Base-by-base conservation (phyloP, 1,140 invertebrate species). In the Ips nitidus region DNA sequence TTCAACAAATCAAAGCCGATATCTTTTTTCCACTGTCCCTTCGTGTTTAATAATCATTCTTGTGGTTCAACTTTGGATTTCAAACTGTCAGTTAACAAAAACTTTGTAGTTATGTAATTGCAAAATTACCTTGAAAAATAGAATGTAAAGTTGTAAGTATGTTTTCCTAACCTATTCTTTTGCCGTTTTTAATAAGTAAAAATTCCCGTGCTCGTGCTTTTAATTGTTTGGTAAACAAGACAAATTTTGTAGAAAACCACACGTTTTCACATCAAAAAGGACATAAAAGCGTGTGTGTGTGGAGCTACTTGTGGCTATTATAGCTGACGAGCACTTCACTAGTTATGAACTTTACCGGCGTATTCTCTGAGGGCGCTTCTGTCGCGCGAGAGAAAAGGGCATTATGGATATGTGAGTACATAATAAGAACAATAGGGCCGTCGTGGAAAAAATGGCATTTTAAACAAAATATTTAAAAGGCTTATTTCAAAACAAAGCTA, bases 181-280 rank as follows among this genome's bases (percentile, higher is more conserved):
- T 22, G 22, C 22, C 22, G 22, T 22, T 22, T 22, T 22, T 22
- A 22, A 22, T 22, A 22, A 22, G 22, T 22, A 22, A 22, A 22
- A 22, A 22, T 22, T 22, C 22, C 22, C 0, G 22, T 22, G 22
- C 45, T 50, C 45, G 45, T 8, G 45, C 45, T 50, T 50, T 50
- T 8, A 50, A 50, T 50, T 57, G 40, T 57, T 67, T 66, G 63
- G 75, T 74, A 76, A 76, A 77, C 76, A 75, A 75, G 74, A 76
- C 75, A 75, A 77, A 77, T 77, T 77, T 77, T 76, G 75, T 75
- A 77, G 75, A 76, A 77, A 77, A 77, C 73, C 74, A 74, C 75
- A 74, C 73, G 69, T 76, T 77, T 73, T 63, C 52, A 74, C 75
- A 73, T 76, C 74, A 77, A 75, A 77, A 77, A 76, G 73, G 71